These are phyloP conservation scores for Porites divaricata DNA, from an alignment of 92 coral and sea anemone species.

Conservation along the genomic window DNA sequence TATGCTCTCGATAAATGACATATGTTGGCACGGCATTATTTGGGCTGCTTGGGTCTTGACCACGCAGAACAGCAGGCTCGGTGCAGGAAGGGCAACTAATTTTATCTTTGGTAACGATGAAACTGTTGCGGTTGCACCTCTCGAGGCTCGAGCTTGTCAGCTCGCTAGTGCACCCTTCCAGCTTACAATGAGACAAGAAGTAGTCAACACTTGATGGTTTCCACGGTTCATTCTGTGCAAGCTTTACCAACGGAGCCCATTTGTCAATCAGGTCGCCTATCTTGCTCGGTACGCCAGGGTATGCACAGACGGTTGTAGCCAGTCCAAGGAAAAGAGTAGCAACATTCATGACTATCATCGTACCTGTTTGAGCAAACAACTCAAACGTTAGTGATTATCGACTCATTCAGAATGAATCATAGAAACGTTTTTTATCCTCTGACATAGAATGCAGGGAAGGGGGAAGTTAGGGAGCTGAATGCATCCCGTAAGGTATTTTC, in stretches of 20 bases:
- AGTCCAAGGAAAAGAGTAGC: conserved; percentile 27
- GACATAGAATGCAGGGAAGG: no score
- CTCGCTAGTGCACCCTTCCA: neutral
- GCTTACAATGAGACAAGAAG: neutral
- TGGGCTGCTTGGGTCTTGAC: conserved; percentile 3
- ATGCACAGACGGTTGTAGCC: conserved; percentile 8
- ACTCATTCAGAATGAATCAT: conserved; percentile 15
- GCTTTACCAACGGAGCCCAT: conserved; percentile 46
- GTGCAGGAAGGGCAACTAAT: conserved; percentile 28
- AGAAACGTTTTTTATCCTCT: neutral
- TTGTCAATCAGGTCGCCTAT: neutral
- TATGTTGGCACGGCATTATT: conserved; percentile 25
- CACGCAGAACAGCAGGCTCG: conserved; percentile 29
- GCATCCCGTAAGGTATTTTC: no score
- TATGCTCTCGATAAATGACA: conserved; percentile 1
- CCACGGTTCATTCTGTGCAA: conserved; percentile 15
- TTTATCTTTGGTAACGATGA: neutral
- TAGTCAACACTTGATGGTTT: neutral
- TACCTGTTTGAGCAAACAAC: conserved; percentile 12
- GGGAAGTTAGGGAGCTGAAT: no score
- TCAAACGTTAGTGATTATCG: conserved; percentile 19
- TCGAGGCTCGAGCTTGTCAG: neutral
- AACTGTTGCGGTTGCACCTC: neutral
- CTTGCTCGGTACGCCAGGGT: neutral
- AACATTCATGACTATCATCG: conserved; percentile 18